Evolutionary conservation across 2,888 invertebrate species (phyloP).

Genomic region (Callimorpha dominula): DNA sequence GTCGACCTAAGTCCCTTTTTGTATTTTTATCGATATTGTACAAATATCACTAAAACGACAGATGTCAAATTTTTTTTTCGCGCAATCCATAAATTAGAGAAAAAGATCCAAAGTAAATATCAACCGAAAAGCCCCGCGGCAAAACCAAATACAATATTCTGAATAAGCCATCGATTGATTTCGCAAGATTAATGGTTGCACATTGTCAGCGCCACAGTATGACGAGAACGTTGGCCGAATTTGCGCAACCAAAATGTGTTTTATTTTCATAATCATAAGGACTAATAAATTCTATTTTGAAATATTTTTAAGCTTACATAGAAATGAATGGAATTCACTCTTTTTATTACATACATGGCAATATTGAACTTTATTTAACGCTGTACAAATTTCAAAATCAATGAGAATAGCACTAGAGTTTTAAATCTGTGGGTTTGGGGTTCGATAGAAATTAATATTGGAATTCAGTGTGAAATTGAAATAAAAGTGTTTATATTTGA

Average conservation of each 20-base stretch:
- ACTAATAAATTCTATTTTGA: slow-evolving; percentile 69
- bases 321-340: slow-evolving; percentile 73
- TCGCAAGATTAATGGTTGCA: slow-evolving; percentile 86
- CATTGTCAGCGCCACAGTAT: slow-evolving; percentile 85
- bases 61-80: slow-evolving; percentile 75
- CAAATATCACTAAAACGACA: slow-evolving; percentile 64
- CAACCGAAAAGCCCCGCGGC: slow-evolving; percentile 79
- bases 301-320: slow-evolving; percentile 72
- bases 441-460: slow-evolving; percentile 77
- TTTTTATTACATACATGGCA: slow-evolving; percentile 51
- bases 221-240: slow-evolving; percentile 69
- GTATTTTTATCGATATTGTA: slow-evolving; percentile 47
- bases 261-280: slow-evolving; percentile 69
- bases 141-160: slow-evolving; percentile 85
- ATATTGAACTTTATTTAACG: slow-evolving; percentile 47
- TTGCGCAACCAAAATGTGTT: slow-evolving; percentile 76
- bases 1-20: slow-evolving; percentile 37
- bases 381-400: slow-evolving; percentile 45
- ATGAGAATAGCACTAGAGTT: slow-evolving; percentile 1
- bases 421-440: slow-evolving; percentile 63
- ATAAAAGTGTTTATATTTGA: slow-evolving; percentile 73
- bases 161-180: slow-evolving; percentile 87
- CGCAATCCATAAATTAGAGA: slow-evolving; percentile 78
- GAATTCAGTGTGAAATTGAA: slow-evolving; percentile 84
- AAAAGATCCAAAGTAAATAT: slow-evolving; percentile 85